A percentile compares a stretch with the other conserved stretches of the same genome.
Conservation (phyloP, 1,140 invertebrate species). For the Stegodyphus mimosarum region DNA sequence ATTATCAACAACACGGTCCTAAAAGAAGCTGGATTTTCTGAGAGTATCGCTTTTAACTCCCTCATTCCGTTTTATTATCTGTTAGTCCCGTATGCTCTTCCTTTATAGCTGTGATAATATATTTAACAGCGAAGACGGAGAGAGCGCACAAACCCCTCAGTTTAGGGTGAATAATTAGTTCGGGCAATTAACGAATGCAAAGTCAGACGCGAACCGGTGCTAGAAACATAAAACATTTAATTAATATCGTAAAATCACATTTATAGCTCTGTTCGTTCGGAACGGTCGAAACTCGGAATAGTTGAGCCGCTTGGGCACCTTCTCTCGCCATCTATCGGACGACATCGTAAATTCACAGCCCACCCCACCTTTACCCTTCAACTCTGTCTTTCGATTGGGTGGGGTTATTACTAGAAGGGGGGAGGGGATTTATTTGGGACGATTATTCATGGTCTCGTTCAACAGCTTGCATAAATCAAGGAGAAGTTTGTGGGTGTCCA, state of each 20-base stretch:
- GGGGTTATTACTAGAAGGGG: neutral
- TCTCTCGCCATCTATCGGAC: constrained; percentile 34
- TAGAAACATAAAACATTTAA: constrained; percentile 59
- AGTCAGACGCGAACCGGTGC: constrained; percentile 39
- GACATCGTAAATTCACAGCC: constrained; percentile 47
- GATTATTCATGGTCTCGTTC: constrained; percentile 57
- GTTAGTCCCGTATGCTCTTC: constrained; percentile 56
- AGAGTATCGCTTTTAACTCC: constrained; percentile 9
- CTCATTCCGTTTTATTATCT: constrained; percentile 57
- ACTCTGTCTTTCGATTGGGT: constrained; percentile 20
- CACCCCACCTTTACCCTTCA: constrained; percentile 17
- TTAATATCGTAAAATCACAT: constrained; percentile 61
- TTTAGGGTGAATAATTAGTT: constrained; percentile 56
- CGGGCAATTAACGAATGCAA: constrained; percentile 57
- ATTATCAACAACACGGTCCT: constrained; percentile 10
- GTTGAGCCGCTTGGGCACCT: constrained; percentile 17
- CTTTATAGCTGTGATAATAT: constrained; percentile 61
- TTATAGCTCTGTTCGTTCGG: constrained; percentile 54
- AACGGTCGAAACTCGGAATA: constrained; percentile 56
- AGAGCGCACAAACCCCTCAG: neutral
- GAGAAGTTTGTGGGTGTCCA: constrained; percentile 36
- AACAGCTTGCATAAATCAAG: constrained; percentile 60
- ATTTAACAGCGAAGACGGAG: constrained; percentile 38
- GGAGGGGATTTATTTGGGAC: neutral
- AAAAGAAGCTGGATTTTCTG: constrained; percentile 42